These are phyloP conservation scores for Smittia aterrima DNA, from an alignment of 2,888 invertebrate species.

Conservation along the genomic window DNA sequence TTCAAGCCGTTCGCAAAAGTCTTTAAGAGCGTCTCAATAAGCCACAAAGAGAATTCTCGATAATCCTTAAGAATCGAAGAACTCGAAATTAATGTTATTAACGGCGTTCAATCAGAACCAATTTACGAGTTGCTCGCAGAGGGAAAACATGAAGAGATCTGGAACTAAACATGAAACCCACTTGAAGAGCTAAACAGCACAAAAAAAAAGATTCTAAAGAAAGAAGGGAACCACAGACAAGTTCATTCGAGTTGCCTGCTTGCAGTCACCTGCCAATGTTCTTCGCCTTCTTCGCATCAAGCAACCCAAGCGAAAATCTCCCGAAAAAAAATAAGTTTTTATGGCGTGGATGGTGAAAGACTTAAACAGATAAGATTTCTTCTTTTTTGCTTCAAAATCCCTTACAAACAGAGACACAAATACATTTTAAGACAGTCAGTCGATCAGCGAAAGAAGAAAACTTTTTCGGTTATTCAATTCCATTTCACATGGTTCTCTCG, in stretches of 20 bases:
- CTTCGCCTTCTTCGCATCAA: not conserved
- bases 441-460: not conserved
- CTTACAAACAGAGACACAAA: conserved; percentile 14
- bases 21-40: not conserved
- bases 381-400: not conserved
- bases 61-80: not conserved
- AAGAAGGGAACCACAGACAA: conserved; percentile 30
- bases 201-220: not conserved
- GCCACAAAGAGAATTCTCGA: conserved; percentile 22
- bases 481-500: not conserved
- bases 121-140: conserved; percentile 9
- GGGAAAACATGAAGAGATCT: not conserved
- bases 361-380: conserved; percentile 23
- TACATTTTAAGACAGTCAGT: not conserved
- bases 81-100: conserved; percentile 38
- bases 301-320: conserved; percentile 19
- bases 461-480: conserved; percentile 28
- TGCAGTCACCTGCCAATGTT: conserved; percentile 31
- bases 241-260: conserved; percentile 20
- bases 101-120: conserved; percentile 37
- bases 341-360: conserved; percentile 31
- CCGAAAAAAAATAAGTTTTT: conserved; percentile 27
- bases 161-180: not conserved
- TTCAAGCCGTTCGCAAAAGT: conserved; percentile 14
- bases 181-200: not conserved